phyloP scores from a whole-genome alignment of 2,797 vertebrate genomes.

The Enteromius viviparus region DNA sequence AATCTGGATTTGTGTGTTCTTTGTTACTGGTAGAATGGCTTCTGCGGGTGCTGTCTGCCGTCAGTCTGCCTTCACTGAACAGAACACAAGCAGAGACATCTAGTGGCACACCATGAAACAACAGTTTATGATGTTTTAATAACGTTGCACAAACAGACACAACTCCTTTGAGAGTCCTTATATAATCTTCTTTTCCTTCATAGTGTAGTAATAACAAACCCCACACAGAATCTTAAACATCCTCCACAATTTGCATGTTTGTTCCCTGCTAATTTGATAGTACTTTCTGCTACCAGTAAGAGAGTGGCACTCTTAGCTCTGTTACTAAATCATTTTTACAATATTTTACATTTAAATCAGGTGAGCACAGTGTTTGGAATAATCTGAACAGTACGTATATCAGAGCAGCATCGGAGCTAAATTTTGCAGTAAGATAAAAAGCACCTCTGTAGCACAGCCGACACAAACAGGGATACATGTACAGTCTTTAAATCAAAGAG shows the following conservation, averaged over 20 bases:
- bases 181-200: neutral
- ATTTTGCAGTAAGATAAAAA: neutral
- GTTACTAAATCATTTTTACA: neutral
- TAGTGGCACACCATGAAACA: constrained; percentile 73
- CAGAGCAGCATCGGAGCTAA: neutral
- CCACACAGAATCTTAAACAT: neutral
- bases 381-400: neutral
- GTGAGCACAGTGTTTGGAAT: neutral
- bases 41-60: constrained; percentile 63
- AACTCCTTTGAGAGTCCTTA: constrained; percentile 7
- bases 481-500: constrained; percentile 4
- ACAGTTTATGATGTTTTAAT: constrained; percentile 30
- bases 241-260: neutral
- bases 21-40: constrained; percentile 52
- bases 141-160: neutral
- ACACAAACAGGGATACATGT: constrained; percentile 15
- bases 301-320: neutral
- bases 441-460: neutral
- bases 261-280: constrained; percentile 9
- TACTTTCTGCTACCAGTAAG: neutral
- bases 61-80: constrained; percentile 63
- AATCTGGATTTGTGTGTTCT: constrained; percentile 21
- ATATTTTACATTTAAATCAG: constrained; percentile 18
- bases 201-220: neutral
- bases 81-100: constrained; percentile 78